phyloP scores from a whole-genome alignment of 2,888 invertebrate genomes.

The Acrobasis consociella region DNA sequence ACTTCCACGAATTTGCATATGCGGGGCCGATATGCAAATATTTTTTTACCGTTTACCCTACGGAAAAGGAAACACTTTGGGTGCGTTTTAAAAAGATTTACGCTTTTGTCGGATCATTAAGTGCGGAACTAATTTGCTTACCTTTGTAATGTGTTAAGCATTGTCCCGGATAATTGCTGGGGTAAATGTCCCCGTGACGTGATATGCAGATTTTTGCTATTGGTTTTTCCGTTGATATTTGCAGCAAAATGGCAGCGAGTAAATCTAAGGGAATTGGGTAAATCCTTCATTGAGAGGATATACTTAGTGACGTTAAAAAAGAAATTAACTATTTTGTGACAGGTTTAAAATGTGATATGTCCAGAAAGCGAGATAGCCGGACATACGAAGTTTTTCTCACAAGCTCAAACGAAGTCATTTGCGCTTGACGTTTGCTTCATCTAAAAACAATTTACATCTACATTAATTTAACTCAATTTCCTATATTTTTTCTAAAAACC shows the following conservation, averaged over 20 bases:
- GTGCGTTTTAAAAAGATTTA: conserved; percentile 81
- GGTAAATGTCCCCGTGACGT: conserved; percentile 68
- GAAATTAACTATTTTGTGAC: no score
- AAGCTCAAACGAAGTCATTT: no score
- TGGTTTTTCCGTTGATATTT: conserved; percentile 47
- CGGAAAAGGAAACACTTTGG: conserved; percentile 75
- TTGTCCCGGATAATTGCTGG: conserved; percentile 75
- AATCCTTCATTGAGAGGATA: no score
- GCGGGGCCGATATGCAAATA: conserved; percentile 78
- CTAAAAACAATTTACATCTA: no score
- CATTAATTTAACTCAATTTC: no score
- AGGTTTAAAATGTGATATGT: no score
- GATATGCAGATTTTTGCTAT: conserved; percentile 73
- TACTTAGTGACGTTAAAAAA: no score
- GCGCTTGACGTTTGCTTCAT: no score
- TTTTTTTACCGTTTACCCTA: conserved; percentile 73
- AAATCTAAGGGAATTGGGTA: neutral
- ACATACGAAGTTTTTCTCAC: no score
- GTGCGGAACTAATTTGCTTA: conserved; percentile 82
- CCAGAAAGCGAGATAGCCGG: no score
- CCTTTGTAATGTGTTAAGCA: conserved; percentile 81
- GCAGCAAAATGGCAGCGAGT: neutral
- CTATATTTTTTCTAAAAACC: no score
- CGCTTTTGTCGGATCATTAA: conserved; percentile 82
- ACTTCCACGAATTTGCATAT: conserved; percentile 79